Evolutionary conservation across 37 sponge, comb jelly and placozoan species (phyloP).

Genomic region (Chondrilla cf. caribensis): DNA sequence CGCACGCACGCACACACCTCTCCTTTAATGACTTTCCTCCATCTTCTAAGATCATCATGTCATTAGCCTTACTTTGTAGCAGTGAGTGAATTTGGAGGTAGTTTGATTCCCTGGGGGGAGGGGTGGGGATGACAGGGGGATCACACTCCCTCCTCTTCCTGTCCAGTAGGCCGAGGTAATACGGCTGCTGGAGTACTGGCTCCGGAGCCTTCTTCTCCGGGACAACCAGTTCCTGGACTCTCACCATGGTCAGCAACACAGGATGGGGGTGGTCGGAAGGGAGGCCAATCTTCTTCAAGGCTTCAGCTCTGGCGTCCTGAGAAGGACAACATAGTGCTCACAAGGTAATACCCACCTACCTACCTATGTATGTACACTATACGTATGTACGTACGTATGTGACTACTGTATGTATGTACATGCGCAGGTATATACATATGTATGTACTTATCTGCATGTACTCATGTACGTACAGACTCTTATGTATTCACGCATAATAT

Average conservation of each 20-base stretch:
- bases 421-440: too few relatives aligned
- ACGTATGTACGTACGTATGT: too few relatives aligned
- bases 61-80: not conserved
- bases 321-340: too few relatives aligned
- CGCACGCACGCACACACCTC: not conserved
- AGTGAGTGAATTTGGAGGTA: constrained; percentile 43
- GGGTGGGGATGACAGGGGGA: constrained; percentile 28
- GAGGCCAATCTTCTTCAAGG: not conserved
- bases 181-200: constrained; percentile 51
- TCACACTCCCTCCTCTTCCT: not conserved
- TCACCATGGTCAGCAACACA: constrained; percentile 58
- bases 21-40: not conserved
- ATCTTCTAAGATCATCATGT: not conserved
- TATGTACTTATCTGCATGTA: too few relatives aligned
- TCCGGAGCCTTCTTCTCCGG: constrained; percentile 75
- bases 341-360: too few relatives aligned
- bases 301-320: not conserved
- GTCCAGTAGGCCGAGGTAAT: constrained; percentile 62
- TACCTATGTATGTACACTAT: too few relatives aligned
- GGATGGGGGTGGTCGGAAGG: constrained; percentile 40
- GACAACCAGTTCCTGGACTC: constrained; percentile 55
- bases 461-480: too few relatives aligned
- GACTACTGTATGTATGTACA: too few relatives aligned
- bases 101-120: constrained; percentile 35
- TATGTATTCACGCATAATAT: too few relatives aligned